Conservation (phyloP, 2,113 vertebrate genomes). For the Argyrosomus japonicus region DNA sequence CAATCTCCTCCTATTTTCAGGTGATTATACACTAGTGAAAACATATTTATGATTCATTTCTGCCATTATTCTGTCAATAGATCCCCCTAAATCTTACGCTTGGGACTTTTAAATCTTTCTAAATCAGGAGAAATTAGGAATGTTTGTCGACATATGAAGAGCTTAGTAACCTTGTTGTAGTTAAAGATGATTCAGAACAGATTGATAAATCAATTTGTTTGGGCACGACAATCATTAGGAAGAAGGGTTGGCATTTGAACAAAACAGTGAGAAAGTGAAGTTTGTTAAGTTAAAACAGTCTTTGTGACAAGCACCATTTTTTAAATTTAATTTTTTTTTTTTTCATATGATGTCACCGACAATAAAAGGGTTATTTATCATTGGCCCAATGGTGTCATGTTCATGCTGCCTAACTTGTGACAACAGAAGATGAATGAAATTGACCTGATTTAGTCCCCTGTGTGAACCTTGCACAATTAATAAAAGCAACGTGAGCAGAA, state of each 20-base stretch:
- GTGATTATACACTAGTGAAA: too few species aligned
- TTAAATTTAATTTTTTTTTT: neutral
- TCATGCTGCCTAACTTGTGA: neutral
- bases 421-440: neutral
- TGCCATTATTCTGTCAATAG: too few species aligned
- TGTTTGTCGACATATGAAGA: too few species aligned
- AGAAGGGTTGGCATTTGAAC: neutral
- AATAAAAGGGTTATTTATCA: neutral
- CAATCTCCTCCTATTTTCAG: too few species aligned
- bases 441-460: neutral
- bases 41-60: too few species aligned
- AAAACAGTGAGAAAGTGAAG: neutral
- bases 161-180: neutral
- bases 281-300: neutral
- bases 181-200: neutral
- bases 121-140: neutral
- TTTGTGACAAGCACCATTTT: neutral
- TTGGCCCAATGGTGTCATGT: neutral
- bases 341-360: neutral
- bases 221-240: neutral
- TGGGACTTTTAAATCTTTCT: neutral
- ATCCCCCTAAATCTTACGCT: too few species aligned
- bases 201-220: neutral
- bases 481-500: slow-evolving; percentile 11
- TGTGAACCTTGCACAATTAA: slow-evolving; percentile 17